Evolutionary conservation across 2,888 invertebrate species (phyloP), one percentile per base, ranked within the genome.

Genomic region (Dichetophora obliterata): DNA sequence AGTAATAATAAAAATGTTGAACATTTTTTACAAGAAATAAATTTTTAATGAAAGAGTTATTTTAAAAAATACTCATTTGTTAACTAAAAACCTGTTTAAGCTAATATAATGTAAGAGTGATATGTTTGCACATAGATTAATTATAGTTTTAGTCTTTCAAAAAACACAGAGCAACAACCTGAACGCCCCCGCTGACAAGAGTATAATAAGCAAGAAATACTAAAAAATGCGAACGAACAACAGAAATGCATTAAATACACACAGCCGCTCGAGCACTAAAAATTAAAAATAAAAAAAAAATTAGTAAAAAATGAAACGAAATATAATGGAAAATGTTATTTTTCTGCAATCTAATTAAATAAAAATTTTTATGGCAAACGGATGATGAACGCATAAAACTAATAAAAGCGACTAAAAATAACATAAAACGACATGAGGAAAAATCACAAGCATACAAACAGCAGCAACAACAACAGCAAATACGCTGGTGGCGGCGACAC

Each of bases 331-430:
- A 37, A 31, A n/a, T 61, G 22, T 54, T 43, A 43, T 14, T 43
- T 43, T 43, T 75, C 68, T 71, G 76, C 73, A 43, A 68, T 74
- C 72, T 76, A 76, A 75, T 66, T 77, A 77, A 77, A 75, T 72
- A 73, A 80, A n/a, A 59, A 76, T 78, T 84, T 86, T 86, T 85
- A 85, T 85, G 85, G 83, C 85, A 83, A 84, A 83, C 85, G 85
- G 83, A 84, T 85, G 86, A 85, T 59, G 77, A 50, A 50, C 65
- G 54, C 71, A 75, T 75, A 54, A 76, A 78, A 76, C 48, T 68
- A 68, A 70, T 70, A 54, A 70, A 70, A 70, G 54, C 50, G n/a
- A 34, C 34, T 54, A 70, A 54, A 70, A 70, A 54, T 34, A 43
- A 19, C n/a, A 34, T n/a, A 34, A 31, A 63, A 63, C 63, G 34